A percentile compares a stretch with the other conserved stretches of the same genome.
phyloP scores from a whole-genome alignment of 2,888 invertebrate species.

The Fabriciana adippe region DNA sequence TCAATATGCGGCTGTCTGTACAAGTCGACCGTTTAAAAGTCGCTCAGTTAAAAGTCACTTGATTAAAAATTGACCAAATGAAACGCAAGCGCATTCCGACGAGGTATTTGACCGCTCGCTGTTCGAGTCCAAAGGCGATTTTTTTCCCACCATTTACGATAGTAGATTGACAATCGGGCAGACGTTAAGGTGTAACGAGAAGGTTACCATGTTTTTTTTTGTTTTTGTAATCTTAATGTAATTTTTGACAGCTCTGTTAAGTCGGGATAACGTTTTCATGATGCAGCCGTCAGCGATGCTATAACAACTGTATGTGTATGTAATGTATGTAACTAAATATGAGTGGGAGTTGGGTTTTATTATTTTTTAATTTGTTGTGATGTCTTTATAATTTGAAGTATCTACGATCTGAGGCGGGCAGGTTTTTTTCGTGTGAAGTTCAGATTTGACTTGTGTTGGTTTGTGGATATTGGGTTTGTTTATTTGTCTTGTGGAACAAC shows the following conservation, averaged over 20 bases:
- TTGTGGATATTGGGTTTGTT: neutral
- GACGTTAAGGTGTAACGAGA: slow-evolving; percentile 30
- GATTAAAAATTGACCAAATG: slow-evolving; percentile 40
- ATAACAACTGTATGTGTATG: slow-evolving; percentile 7
- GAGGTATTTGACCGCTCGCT: slow-evolving; percentile 44
- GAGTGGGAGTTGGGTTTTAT: slow-evolving; percentile 8
- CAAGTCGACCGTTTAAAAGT: slow-evolving; percentile 25
- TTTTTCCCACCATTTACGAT: slow-evolving; percentile 41
- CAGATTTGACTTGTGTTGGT: neutral
- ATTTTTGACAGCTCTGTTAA: slow-evolving; percentile 30
- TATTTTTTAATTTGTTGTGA: slow-evolving; percentile 21
- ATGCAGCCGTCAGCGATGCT: neutral
- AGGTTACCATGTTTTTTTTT: slow-evolving; percentile 24
- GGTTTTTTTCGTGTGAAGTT: slow-evolving; percentile 12
- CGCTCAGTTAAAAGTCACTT: slow-evolving; percentile 33
- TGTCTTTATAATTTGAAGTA: slow-evolving; percentile 22
- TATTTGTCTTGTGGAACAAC: neutral
- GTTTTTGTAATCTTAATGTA: slow-evolving; percentile 33
- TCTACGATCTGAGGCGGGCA: slow-evolving; percentile 12
- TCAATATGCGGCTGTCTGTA: slow-evolving; percentile 25
- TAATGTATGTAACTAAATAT: neutral
- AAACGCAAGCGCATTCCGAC: slow-evolving; percentile 45
- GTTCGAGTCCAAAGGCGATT: slow-evolving; percentile 30
- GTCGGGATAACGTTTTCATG: slow-evolving; percentile 14
- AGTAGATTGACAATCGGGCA: slow-evolving; percentile 36